A percentile compares a stretch with the other conserved stretches of the same genome.
Evolutionary conservation across 2,797 vertebrate species (phyloP).

Genomic region (Aselliscus stoliczkanus): DNA sequence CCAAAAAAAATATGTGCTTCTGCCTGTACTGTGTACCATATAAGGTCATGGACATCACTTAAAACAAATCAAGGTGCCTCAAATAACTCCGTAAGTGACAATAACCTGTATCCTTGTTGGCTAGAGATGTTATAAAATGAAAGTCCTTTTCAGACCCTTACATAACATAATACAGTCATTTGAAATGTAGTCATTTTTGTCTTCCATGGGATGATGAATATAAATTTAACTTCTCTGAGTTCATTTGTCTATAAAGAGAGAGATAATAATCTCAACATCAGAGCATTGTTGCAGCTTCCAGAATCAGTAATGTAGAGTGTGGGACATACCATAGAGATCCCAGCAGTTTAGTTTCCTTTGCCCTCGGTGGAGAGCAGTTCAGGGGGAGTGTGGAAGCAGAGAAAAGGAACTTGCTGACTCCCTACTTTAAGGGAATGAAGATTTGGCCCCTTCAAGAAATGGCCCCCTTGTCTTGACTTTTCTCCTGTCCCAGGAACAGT

Average conservation of each 20-base stretch:
- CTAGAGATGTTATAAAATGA: background rate
- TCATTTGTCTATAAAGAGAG: background rate
- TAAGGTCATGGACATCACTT: background rate
- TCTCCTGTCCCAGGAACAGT: background rate
- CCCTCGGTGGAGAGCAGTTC: background rate
- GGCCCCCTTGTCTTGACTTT: background rate
- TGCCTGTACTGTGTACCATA: background rate
- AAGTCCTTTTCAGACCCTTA: background rate
- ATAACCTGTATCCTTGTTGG: background rate
- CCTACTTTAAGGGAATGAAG: background rate
- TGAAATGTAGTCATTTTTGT: slow-evolving; percentile 7
- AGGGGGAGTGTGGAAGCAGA: too few species aligned
- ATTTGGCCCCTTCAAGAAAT: background rate
- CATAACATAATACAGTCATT: background rate
- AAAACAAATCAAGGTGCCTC: background rate
- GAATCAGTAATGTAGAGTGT: background rate
- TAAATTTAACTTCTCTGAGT: background rate
- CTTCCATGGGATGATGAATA: background rate
- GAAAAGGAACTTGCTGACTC: background rate
- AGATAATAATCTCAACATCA: background rate
- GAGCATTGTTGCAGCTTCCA: background rate
- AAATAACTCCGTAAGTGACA: background rate
- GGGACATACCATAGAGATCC: background rate
- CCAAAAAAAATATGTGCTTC: background rate
- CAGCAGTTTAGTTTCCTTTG: background rate